Percentiles rank a stretch among this genome's conserved stretches.
phyloP scores from a whole-genome alignment of 2,113 vertebrate genomes.

The Clarias magur region DNA sequence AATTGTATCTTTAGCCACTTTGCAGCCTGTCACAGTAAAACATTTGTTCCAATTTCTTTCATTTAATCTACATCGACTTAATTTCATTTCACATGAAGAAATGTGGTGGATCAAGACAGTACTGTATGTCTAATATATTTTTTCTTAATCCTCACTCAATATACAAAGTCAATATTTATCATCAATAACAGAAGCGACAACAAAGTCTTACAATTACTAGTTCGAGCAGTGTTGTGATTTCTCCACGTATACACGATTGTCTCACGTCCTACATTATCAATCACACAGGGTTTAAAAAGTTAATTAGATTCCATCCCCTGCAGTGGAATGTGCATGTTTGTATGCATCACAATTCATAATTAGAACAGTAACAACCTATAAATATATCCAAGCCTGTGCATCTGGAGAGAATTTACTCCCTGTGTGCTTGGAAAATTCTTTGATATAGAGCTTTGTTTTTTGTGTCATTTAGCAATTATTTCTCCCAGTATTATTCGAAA shows the following conservation, averaged over 20 bases:
- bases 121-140: too few species aligned
- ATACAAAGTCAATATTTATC: too few species aligned
- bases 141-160: too few species aligned
- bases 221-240: neutral
- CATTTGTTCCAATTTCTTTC: too few species aligned
- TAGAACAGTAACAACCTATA: neutral
- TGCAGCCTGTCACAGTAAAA: too few species aligned
- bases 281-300: neutral
- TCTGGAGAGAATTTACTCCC: too few species aligned
- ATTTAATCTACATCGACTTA: too few species aligned
- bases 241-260: neutral
- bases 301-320: neutral
- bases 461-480: neutral
- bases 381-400: neutral
- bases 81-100: too few species aligned
- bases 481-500: neutral
- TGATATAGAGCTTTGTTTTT: neutral
- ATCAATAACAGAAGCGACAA: neutral
- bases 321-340: too few species aligned
- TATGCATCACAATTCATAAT: neutral
- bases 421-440: neutral
- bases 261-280: neutral
- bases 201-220: neutral
- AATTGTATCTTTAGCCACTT: too few species aligned
- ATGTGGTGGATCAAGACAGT: too few species aligned